Evolutionary conservation across 2,888 invertebrate species (phyloP), one percentile per base, ranked within the genome.

Genomic region (Patella depressa): DNA sequence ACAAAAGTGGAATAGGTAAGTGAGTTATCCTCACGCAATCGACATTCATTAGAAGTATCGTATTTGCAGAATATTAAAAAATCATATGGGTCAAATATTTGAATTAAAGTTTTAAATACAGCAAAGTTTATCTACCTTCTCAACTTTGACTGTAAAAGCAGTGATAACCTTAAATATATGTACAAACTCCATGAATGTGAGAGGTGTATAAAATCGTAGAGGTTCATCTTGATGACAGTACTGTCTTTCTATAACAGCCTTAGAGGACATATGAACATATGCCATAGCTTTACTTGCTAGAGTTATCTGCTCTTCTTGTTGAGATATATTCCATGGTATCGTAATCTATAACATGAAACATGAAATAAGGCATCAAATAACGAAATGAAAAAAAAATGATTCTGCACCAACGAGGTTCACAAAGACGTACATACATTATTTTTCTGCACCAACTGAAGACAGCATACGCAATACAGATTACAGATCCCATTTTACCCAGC

Each of bases 121-220:
- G 45, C 19, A n/a, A 55, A 19, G 17, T 29, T 55, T 72, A 83
- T 87, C 82, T 80, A 90, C 91, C 83, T 84, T 82, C 82, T 90
- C 90, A 73, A 82, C 81, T 80, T 87, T 84, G 15, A 86, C 86
- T 74, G 90, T 88, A 76, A 85, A 85, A 0, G 88, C 88, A 69
- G 88, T 84, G 53, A 90, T 84, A 71, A 89, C 86, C 76, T 87
- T 85, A 86, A 90, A 90, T 70, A 90, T 78, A 77, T 89, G 89
- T 3, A 89, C 87, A 83, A 90, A 89, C 82, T 90, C 90, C 82
- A 87, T 85, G 83, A 88, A 90, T 17, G 89, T 90, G 69, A 88
- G 83, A 12, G 90, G 89, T 19, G 89, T 88, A 83, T 86, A 89
- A 78, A 89, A 88, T 73, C 86, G 81, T 24, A 89, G 84, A 54